Base-by-base conservation (phyloP, 2,888 invertebrate species). In the Cynaeus angustus region DNA sequence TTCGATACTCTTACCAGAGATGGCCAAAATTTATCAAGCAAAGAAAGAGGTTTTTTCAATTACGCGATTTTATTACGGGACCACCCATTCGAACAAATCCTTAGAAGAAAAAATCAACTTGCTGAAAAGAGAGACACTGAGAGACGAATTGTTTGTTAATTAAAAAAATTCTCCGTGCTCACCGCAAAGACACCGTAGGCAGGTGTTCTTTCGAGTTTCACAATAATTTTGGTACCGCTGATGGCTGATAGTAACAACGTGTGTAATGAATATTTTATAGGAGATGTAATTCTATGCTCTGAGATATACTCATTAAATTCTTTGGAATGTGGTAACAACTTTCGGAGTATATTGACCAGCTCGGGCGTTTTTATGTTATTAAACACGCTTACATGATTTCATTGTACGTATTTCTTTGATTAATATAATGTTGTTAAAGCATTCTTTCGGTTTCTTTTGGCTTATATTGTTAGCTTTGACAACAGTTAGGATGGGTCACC, bases 251-350 rank as follows among this genome's bases (percentile, higher is more conserved):
- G 58, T 66, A 72, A 68, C 70, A 66, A 70, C 58, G 70, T 65
- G 71, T 72, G 76, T 75, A 75, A 76, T 75, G 76, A 75, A 76
- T 76, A 76, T 75, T 76, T 76, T 75, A 76, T 75, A 74, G 74
- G 52, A 75, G 70, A 70, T 75, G 75, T 76, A 74, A 75, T 74
- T 73, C 76, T 75, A 73, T 74, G 76, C 76, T 72, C 73, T 75
- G 68, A 70, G 66, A 45, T 59, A 70, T 67, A 62, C 70, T 72
- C 66, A 69, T 62, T 66, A 72, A 71, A 67, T 68, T 33, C 59
- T 43, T 66, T 37, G 71, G 71, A 71, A 71, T 71, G 71, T 66
- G 66, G 65, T 68, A 59, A 59, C 46, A 65, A 66, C 55, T 16
- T 13, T 33, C 52, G 28, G 64, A 66, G 70, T 66, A 64, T 68